These are phyloP conservation scores for Dermatemys mawii DNA, from an alignment of 2,113 vertebrate species.

Conservation along the genomic window DNA sequence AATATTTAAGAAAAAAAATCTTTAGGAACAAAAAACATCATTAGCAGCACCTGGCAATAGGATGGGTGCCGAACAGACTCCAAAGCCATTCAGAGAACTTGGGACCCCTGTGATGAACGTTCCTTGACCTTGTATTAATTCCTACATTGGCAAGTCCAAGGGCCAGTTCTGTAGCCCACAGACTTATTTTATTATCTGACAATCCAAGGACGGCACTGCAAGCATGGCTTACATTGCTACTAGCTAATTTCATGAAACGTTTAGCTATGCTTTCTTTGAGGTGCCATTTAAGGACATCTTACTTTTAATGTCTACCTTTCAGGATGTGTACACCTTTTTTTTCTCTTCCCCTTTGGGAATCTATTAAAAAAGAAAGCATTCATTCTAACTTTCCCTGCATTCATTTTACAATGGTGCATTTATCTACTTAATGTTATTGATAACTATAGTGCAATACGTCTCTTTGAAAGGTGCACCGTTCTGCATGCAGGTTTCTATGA, in stretches of 20 bases:
- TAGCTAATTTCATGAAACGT: background rate
- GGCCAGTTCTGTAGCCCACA: conserved; percentile 16
- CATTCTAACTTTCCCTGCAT: conserved; percentile 17
- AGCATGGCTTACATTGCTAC: background rate
- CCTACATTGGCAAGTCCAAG: background rate
- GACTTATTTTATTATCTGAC: background rate
- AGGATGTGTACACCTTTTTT: conserved; percentile 33
- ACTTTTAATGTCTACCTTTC: conserved; percentile 31
- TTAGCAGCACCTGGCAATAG: conserved; percentile 16
- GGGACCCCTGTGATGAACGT: background rate
- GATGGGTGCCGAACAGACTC: background rate
- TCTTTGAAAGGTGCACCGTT: conserved; percentile 14
- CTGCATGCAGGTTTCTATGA: conserved; percentile 13
- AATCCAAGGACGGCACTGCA: background rate
- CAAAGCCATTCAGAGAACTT: conserved; percentile 4
- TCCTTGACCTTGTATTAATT: background rate
- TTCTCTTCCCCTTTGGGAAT: conserved; percentile 27
- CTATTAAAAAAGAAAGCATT: conserved; percentile 16
- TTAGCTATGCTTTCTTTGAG: background rate
- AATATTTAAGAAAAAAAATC: conserved; percentile 39
- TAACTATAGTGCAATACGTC: conserved; percentile 74
- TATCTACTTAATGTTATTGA: conserved; percentile 51
- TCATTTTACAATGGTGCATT: conserved; percentile 70
- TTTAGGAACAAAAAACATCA: conserved; percentile 48
- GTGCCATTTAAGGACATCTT: conserved; percentile 41